Base-by-base conservation (phyloP, 2,888 invertebrate genomes). In the Apodemia duryi region DNA sequence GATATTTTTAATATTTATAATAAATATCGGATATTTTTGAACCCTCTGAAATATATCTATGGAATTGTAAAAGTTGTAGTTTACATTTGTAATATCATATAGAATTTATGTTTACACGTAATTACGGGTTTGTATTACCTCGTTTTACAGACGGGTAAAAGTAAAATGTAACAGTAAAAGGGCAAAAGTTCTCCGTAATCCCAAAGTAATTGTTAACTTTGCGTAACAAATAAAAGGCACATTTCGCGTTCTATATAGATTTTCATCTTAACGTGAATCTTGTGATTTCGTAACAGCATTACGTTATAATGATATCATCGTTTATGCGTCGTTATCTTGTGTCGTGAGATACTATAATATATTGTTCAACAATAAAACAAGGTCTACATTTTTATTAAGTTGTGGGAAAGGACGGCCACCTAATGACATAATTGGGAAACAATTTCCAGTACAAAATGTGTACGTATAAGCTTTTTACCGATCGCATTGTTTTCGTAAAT, bases 301-400 rank as follows among this genome's bases (percentile, higher is more conserved):
- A 54, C 54, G 54, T 54, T 54, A 54, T 54, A 54, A 54, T 54
- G 54, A 54, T 54, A 54, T 54, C 54, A 54, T 54, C 54, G 29
- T 29, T 54, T 54, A 32, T 54, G 29, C 46, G 46, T 54, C 11
- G 52, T 52, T 52, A 11, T 54, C 54, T 54, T 11, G 11, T 54
- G 11, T 54, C 54, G 54, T 54, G 54, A 54, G 54, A 54, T 54
- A 54, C 54, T 54, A 54, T 21, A 21, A 21, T 32, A 54, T 29
- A 54, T 54, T 54, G 4, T 52, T 52, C 54, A 54, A 54, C 54
- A 54, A 54, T 54, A 54, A 54, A 54, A 54, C 54, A 28, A 54
- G 54, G 29, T 54, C 54, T 54, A 54, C 54, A 54, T 54, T 54
- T 54, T 29, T n/a, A 54, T 54, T 29, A 54, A 54, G 9, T n/a